Percentiles rank a stretch among this genome's conserved stretches.
Evolutionary conservation across 92 coral and sea anemone genomes (phyloP).

Genomic region (Heliopora coerulea): DNA sequence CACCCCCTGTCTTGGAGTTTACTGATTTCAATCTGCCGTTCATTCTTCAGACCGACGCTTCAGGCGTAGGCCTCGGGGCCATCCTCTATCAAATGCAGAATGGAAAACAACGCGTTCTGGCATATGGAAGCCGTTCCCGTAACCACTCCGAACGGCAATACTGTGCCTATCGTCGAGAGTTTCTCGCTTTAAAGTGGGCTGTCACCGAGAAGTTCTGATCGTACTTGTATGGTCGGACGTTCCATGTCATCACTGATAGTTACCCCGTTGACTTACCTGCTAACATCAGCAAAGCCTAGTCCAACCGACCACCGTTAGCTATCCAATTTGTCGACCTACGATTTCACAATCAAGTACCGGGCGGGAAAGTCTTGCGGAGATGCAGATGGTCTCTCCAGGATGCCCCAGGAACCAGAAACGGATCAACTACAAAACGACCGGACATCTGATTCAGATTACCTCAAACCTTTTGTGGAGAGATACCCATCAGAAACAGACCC

Average conservation of each 20-base stretch:
- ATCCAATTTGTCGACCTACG: conserved; percentile 44
- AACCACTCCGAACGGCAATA: conserved; percentile 14
- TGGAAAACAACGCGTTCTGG: conserved; percentile 36
- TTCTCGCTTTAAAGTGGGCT: conserved; percentile 57
- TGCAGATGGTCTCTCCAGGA: conserved; percentile 50
- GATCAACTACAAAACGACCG: background rate
- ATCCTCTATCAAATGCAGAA: conserved; percentile 13
- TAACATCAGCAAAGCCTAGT: conserved; percentile 41
- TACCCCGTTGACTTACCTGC: conserved; percentile 52
- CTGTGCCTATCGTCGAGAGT: conserved; percentile 46
- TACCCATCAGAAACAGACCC: conserved; percentile 15
- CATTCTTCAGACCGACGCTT: conserved; percentile 53
- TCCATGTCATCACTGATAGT: conserved; percentile 46
- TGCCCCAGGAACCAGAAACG: conserved; percentile 40
- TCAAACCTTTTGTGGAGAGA: conserved; percentile 6
- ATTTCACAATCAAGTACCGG: conserved; percentile 51
- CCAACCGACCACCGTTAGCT: conserved; percentile 55
- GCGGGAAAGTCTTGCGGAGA: conserved; percentile 38
- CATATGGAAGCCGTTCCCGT: conserved; percentile 43
- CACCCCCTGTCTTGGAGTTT: conserved; percentile 54
- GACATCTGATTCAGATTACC: conserved; percentile 1
- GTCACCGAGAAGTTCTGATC: conserved; percentile 45
- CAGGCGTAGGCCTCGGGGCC: conserved; percentile 57
- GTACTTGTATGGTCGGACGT: conserved; percentile 16
- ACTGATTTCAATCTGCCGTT: conserved; percentile 49